These are phyloP conservation scores for Mycteria americana DNA, from an alignment of 2,797 vertebrate genomes.

Conservation along the genomic window DNA sequence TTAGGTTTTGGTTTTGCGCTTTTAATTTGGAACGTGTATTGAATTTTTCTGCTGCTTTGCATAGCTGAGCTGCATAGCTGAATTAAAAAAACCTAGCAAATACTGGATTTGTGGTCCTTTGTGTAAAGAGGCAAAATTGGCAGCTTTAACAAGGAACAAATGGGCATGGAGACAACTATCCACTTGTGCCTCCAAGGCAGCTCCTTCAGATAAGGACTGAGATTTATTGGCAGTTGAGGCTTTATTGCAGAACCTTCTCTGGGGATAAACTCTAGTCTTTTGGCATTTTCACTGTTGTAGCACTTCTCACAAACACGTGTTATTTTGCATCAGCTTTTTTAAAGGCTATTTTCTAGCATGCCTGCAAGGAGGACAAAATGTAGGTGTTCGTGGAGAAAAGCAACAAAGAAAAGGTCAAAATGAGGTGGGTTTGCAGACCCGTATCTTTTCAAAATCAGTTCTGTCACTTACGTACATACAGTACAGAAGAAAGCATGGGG, in stretches of 20 bases:
- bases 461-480: neutral
- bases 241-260: neutral
- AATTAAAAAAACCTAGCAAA: neutral
- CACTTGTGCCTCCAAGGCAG: constrained; percentile 1
- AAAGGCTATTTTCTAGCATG: neutral
- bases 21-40: neutral
- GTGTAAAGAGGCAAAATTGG: neutral
- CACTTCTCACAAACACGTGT: neutral
- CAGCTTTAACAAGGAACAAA: neutral
- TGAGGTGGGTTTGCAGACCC: neutral
- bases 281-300: neutral
- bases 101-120: neutral
- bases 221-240: neutral
- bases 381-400: neutral
- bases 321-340: neutral
- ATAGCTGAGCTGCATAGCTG: neutral
- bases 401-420: neutral
- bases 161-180: constrained; percentile 13
- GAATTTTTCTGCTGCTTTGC: constrained; percentile 18
- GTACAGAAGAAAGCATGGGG: neutral
- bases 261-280: neutral
- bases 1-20: neutral
- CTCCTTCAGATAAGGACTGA: neutral
- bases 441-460: neutral
- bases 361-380: neutral